Percentiles rank a stretch among this genome's conserved stretches.
Conservation (phyloP, 1,140 invertebrate species). For the Tetramorium parvispinum region DNA sequence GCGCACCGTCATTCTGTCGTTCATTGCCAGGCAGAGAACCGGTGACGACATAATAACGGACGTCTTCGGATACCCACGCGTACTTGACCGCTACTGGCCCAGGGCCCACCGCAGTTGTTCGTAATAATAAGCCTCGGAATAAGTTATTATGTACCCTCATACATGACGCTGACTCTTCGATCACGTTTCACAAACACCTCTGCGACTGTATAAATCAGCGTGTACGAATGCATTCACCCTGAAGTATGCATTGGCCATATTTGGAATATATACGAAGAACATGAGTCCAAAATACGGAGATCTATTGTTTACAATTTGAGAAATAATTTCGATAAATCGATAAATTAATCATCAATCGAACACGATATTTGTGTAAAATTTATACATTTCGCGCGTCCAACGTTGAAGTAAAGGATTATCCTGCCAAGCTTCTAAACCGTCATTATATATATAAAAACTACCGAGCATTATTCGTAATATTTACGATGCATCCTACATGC, state of each 20-base stretch:
- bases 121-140: constrained; percentile 82
- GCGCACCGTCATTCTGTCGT: constrained; percentile 65
- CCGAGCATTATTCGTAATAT: neutral
- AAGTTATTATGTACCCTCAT: constrained; percentile 81
- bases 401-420: neutral
- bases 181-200: constrained; percentile 33
- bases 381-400: neutral
- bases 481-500: constrained; percentile 37
- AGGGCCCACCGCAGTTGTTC: constrained; percentile 75
- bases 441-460: neutral
- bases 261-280: neutral
- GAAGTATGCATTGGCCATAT: neutral
- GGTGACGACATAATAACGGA: constrained; percentile 80
- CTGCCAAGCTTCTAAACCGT: neutral
- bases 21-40: constrained; percentile 69
- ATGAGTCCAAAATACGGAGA: neutral
- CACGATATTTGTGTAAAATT: neutral
- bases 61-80: constrained; percentile 47
- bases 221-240: neutral
- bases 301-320: neutral
- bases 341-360: neutral
- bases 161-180: constrained; percentile 73
- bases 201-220: neutral
- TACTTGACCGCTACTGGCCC: constrained; percentile 56
- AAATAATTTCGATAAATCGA: neutral